Percentiles rank a stretch among this genome's conserved stretches.
These are phyloP conservation scores for Troides oblongomaculatus DNA, from an alignment of 2,888 invertebrate genomes.

Conservation along the genomic window DNA sequence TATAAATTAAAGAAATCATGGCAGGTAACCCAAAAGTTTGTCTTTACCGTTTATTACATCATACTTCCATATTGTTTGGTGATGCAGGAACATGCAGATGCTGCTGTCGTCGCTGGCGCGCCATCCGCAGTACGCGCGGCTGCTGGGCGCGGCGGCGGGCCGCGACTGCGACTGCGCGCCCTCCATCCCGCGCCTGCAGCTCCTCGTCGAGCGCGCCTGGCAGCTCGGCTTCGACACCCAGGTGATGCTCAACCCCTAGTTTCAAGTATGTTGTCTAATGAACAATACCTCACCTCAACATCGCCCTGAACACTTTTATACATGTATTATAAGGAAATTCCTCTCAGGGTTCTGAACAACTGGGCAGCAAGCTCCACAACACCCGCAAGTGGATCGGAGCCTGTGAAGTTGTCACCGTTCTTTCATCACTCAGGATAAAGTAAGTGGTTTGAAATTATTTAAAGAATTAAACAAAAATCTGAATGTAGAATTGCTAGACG, in stretches of 20 bases:
- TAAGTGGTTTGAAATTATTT: conserved; percentile 42
- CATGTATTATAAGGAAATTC: background rate
- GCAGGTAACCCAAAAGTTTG: no score
- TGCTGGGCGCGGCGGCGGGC: conserved; percentile 66
- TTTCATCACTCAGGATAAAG: conserved; percentile 90
- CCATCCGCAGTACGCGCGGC: conserved; percentile 84
- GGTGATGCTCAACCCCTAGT: conserved; percentile 43
- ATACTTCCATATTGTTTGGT: background rate
- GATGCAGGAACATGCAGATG: conserved; percentile 92
- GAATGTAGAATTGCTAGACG: no score
- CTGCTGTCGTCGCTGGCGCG: conserved; percentile 88
- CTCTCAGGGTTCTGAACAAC: conserved; percentile 88
- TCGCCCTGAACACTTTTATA: background rate
- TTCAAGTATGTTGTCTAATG: no score
- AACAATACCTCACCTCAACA: no score
- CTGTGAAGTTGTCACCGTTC: conserved; percentile 91
- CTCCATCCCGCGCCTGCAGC: conserved; percentile 90
- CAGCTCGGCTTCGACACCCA: conserved; percentile 87
- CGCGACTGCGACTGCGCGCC: conserved; percentile 84
- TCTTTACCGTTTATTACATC: no score
- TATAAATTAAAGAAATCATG: background rate
- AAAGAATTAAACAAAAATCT: no score
- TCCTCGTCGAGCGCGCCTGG: conserved; percentile 92
- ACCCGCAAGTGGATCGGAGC: conserved; percentile 97
- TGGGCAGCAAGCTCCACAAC: conserved; percentile 89